phyloP scores from a whole-genome alignment of 2,888 invertebrate genomes.

The Odiellus spinosus region DNA sequence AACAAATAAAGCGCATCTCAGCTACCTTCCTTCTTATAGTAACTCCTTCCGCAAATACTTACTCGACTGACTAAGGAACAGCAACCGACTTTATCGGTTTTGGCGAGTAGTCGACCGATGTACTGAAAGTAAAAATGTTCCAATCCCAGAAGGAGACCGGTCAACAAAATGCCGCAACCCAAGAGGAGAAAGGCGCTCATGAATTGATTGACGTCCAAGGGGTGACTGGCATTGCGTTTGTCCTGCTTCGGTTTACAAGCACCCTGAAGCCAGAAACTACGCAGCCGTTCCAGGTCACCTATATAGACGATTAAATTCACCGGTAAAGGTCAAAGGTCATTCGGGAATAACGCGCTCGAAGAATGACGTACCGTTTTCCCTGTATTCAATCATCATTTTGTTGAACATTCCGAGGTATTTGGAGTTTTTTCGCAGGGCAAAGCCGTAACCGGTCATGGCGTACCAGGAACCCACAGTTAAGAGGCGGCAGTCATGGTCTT shows the following conservation, averaged over 20 bases:
- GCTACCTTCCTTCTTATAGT: no score
- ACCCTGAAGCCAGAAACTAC: constrained; percentile 89
- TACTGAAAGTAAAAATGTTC: constrained; percentile 94
- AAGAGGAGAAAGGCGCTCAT: constrained; percentile 89
- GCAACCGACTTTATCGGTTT: constrained; percentile 76
- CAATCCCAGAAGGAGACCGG: constrained; percentile 64
- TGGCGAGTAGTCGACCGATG: constrained; percentile 60
- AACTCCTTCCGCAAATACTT: no score
- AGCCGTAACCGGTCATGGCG: constrained; percentile 95
- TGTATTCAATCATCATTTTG: constrained; percentile 68
- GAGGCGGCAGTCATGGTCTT: constrained; percentile 72
- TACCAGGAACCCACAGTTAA: constrained; percentile 67
- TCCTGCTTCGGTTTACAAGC: constrained; percentile 82
- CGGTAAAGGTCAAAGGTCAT: not conserved
- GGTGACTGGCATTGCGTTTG: constrained; percentile 44
- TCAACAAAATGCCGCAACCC: constrained; percentile 82
- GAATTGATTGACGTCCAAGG: constrained; percentile 55
- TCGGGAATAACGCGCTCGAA: not conserved
- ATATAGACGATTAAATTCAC: constrained; percentile 8
- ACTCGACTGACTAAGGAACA: constrained; percentile 88
- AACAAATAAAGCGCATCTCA: no score
- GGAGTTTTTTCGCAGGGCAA: constrained; percentile 89
- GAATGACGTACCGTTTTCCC: constrained; percentile 51
- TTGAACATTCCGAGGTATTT: constrained; percentile 86
- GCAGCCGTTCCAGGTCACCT: constrained; percentile 83